Evolutionary conservation across 1,140 invertebrate species (phyloP).

Genomic region (Dinothrombium tinctorium): DNA sequence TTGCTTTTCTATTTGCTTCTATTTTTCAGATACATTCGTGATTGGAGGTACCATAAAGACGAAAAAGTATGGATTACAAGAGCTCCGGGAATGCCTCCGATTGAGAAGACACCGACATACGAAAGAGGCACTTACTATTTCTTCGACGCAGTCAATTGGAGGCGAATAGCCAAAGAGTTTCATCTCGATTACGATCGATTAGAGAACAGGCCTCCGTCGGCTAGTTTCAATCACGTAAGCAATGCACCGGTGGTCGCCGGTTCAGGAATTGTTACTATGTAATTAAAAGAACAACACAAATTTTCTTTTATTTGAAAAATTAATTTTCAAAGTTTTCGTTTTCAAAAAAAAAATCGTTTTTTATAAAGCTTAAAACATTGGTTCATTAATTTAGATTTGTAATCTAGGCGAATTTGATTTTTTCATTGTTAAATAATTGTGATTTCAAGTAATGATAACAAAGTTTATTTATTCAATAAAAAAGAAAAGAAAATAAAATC

Average conservation of each 20-base stretch:
- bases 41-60: constrained; percentile 98
- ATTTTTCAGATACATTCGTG: constrained; percentile 53
- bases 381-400: no score
- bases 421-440: no score
- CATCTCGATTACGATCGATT: constrained; percentile 91
- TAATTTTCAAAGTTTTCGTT: no score
- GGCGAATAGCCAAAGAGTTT: constrained; percentile 82
- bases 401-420: no score
- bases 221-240: neutral
- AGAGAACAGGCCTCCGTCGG: constrained; percentile 45
- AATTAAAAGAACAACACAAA: no score
- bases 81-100: constrained; percentile 66
- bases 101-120: constrained; percentile 80
- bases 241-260: neutral
- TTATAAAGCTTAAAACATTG: no score
- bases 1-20: constrained; percentile 8
- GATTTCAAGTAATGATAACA: no score
- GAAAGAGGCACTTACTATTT: constrained; percentile 96
- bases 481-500: no score
- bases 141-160: constrained; percentile 82
- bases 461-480: no score
- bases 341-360: no score
- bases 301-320: no score
- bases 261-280: no score
- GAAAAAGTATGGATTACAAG: constrained; percentile 98